Conservation (phyloP, 1,140 invertebrate genomes). For the Teleogryllus occipitalis region DNA sequence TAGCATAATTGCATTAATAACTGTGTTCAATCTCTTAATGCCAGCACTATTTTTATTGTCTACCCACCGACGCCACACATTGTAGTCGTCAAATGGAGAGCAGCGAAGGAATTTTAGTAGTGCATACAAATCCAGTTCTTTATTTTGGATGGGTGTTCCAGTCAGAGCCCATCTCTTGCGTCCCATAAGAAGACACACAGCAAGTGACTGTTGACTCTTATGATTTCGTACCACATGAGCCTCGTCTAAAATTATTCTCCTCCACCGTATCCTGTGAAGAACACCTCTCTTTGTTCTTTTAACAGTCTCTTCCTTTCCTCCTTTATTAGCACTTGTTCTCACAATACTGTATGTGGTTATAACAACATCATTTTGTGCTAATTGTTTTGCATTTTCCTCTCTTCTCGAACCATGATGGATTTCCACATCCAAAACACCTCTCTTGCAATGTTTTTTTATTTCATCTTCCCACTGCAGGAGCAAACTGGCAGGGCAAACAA, state of each 20-base stretch:
- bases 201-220: conserved; percentile 62
- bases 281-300: conserved; percentile 36
- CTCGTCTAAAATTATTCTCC: conserved; percentile 85
- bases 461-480: conserved; percentile 81
- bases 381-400: conserved; percentile 40
- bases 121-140: conserved; percentile 80
- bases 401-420: conserved; percentile 77
- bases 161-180: conserved; percentile 76
- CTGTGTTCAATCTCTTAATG: conserved; percentile 59
- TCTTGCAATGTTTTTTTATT: conserved; percentile 54
- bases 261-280: conserved; percentile 63
- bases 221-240: conserved; percentile 85
- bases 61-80: conserved; percentile 52
- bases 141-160: conserved; percentile 93
- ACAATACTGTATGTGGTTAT: conserved; percentile 71
- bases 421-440: conserved; percentile 52
- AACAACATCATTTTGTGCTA: conserved; percentile 58
- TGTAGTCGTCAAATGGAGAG: conserved; percentile 72
- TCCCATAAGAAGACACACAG: conserved; percentile 55
- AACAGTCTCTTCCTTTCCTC: neutral
- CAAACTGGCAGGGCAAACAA: conserved; percentile 81
- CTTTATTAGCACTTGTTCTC: conserved; percentile 29
- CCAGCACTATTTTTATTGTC: conserved; percentile 66
- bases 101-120: conserved; percentile 76
- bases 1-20: conserved; percentile 74